phyloP scores from a whole-genome alignment of 1,140 invertebrate species.

The Aethina tumida region DNA sequence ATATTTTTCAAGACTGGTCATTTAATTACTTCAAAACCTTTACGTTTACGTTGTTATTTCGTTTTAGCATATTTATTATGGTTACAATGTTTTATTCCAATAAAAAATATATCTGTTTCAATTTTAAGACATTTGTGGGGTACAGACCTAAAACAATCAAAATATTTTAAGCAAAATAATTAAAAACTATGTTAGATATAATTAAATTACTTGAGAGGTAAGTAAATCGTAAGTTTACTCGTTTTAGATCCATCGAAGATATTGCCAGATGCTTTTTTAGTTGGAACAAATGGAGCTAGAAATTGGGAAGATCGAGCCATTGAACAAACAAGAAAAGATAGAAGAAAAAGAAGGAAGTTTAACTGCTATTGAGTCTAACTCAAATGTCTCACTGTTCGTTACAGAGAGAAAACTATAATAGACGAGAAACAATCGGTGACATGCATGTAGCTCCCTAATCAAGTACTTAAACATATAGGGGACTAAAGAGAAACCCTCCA shows the following conservation, averaged over 20 bases:
- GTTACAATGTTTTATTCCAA: too few relatives aligned
- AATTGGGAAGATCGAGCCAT: constrained; percentile 62
- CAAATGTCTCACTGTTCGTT: constrained; percentile 73
- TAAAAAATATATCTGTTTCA: too few relatives aligned
- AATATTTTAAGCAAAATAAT: too few relatives aligned
- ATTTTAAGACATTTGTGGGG: too few relatives aligned
- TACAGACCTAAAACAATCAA: too few relatives aligned
- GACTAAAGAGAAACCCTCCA: constrained; percentile 80
- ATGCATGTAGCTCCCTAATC: constrained; percentile 56
- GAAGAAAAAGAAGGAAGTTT: constrained; percentile 66
- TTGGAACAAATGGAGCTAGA: constrained; percentile 89
- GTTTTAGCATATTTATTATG: too few relatives aligned
- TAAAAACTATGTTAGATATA: too few relatives aligned
- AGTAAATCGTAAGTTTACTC: constrained; percentile 60
- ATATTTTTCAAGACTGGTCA: too few relatives aligned
- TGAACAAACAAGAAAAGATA: constrained; percentile 53
- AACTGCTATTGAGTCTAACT: constrained; percentile 81
- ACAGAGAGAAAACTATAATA: constrained; percentile 38
- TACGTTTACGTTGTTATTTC: too few relatives aligned
- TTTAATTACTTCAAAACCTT: too few relatives aligned
- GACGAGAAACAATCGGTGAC: constrained; percentile 53
- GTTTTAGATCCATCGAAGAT: constrained; percentile 6
- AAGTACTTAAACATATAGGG: constrained; percentile 73
- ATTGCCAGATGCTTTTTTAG: constrained; percentile 34
- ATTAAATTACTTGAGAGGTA: too few relatives aligned